Evolutionary conservation across 1,140 invertebrate species (phyloP).

Genomic region (Cylas formicarius): DNA sequence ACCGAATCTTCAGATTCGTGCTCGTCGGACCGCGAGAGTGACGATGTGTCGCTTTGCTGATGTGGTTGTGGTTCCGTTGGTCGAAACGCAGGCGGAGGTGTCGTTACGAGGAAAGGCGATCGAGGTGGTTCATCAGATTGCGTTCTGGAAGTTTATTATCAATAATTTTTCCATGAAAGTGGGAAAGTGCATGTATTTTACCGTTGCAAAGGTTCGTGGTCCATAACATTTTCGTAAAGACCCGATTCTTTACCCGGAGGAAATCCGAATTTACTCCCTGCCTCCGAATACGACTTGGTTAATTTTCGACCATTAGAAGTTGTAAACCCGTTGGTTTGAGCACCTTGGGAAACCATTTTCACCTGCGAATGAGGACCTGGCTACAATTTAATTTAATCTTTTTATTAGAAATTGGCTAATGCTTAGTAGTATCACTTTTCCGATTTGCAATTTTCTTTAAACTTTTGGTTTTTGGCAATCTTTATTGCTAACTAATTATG

Average conservation of each 20-base stretch:
- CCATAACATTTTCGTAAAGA: conserved; percentile 30
- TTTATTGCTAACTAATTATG: background rate
- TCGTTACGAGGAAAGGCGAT: conserved; percentile 55
- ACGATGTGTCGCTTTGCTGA: conserved; percentile 33
- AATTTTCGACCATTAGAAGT: conserved; percentile 59
- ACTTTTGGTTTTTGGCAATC: background rate
- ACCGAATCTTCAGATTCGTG: conserved; percentile 47
- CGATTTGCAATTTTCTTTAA: background rate
- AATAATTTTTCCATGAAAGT: background rate
- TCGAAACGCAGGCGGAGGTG: conserved; percentile 34
- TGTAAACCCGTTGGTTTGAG: conserved; percentile 78
- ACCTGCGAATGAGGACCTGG: too few relatives aligned
- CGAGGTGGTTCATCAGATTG: conserved; percentile 74
- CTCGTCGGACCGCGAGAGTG: conserved; percentile 29
- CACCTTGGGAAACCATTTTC: conserved; percentile 81
- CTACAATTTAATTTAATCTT: too few relatives aligned
- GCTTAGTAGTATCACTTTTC: too few relatives aligned
- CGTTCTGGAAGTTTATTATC: conserved; percentile 45
- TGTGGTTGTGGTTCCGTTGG: conserved; percentile 21
- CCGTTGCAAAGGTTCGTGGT: conserved; percentile 66
- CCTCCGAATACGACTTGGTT: conserved; percentile 78
- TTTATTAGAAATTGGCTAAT: too few relatives aligned
- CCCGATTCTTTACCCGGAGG: conserved; percentile 32
- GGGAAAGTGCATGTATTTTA: conserved; percentile 28
- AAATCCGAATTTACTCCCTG: conserved; percentile 50